Evolutionary conservation across 2,113 vertebrate genomes (phyloP), one percentile per base, ranked within the genome.

Genomic region (Zosterops borbonicus): DNA sequence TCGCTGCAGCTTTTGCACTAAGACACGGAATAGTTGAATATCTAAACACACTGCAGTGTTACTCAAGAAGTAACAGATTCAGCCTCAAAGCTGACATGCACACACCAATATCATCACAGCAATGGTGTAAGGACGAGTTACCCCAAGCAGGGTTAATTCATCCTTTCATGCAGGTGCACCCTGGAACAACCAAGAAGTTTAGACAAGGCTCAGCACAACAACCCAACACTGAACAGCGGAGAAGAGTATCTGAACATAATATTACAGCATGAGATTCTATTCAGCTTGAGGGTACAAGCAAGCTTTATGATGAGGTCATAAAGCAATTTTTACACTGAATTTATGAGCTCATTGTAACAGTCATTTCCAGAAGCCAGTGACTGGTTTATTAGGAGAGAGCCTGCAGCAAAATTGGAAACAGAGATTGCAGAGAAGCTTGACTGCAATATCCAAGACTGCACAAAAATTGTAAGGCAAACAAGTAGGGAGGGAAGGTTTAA

Each of bases 281-380:
- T 79, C 87, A 85, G 84, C 84, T 85, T 46, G 78, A 92, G 91
- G 75, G n/a, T 33, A 71, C 20, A 62, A 85, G 70, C 39, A 76
- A 92, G 91, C 55, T 83, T 93, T 91, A 91, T 63, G 63, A 80
- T 86, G 89, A 91, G 78, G 79, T 90, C 93, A 91, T 90, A 87
- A 94, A 92, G 71, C 67, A 83, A 77, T 88, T 92, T 89, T 80
- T 62, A 67, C 52, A 80, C 18, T 27, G 63, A 88, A 96, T 86
- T 95, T 94, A 95, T 94, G 91, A 86, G 81, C 76, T 80, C 89
- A 89, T 97, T 94, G 53, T 46, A 93, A 74, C 23, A 95, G 87
- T 44, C 62, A 74, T 88, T 95, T 95, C 68, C 75, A 96, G 63
- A 76, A 95, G 85, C 50, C 82, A 56, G 47, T 59, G 71, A 81